These are phyloP conservation scores for Latrodectus hesperus DNA, from an alignment of 2,888 invertebrate genomes.

Conservation along the genomic window DNA sequence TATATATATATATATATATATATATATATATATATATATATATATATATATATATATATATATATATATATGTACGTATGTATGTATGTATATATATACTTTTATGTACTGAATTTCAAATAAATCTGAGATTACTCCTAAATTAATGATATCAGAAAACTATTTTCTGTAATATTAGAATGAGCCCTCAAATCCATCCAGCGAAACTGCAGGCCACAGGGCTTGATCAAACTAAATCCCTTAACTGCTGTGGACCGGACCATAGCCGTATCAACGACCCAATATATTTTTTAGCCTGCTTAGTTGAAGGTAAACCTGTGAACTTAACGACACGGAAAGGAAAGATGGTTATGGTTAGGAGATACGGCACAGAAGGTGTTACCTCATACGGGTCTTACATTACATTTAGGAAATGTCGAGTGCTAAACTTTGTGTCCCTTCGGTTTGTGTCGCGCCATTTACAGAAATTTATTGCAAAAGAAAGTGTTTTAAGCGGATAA, in stretches of 20 bases:
- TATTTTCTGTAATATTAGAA: too few species aligned
- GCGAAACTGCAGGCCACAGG: background rate
- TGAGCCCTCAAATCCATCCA: background rate
- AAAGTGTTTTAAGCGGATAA: too few species aligned
- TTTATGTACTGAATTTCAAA: too few species aligned
- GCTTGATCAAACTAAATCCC: constrained; percentile 31
- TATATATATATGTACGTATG: too few species aligned
- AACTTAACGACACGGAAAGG: constrained; percentile 23
- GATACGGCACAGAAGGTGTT: constrained; percentile 8
- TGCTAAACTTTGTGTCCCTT: background rate
- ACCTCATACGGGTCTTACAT: background rate
- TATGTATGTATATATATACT: too few species aligned
- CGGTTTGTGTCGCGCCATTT: background rate
- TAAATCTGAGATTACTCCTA: too few species aligned
- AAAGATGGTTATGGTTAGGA: constrained; percentile 19
- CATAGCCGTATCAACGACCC: constrained; percentile 20
- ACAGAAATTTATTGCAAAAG: too few species aligned
- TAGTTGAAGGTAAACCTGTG: constrained; percentile 26
- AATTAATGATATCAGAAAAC: too few species aligned
- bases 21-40: too few species aligned
- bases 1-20: too few species aligned
- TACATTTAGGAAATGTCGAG: constrained; percentile 5
- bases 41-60: too few species aligned
- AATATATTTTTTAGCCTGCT: background rate
- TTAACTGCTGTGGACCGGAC: constrained; percentile 29